Conservation (phyloP, 2,888 invertebrate genomes). For the Agrotis ipsilon region DNA sequence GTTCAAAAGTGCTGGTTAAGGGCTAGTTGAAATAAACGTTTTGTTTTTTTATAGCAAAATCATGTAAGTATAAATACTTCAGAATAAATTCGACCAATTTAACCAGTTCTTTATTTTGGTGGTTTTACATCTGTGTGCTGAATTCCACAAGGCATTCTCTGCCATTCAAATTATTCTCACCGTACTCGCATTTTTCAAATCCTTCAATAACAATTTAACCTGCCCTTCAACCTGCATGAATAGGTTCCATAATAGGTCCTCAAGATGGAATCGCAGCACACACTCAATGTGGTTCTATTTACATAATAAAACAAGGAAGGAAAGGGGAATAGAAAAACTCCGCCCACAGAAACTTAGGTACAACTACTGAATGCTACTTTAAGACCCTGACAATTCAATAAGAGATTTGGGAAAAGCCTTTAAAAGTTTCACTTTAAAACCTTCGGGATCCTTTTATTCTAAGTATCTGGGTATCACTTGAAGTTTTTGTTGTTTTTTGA, state of each 20-base stretch:
- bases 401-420: conserved; percentile 64
- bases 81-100: no score
- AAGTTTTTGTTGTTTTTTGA: conserved; percentile 10
- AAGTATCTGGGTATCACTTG: conserved; percentile 33
- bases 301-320: conserved; percentile 75
- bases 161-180: not conserved
- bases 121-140: no score
- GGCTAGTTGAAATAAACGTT: no score
- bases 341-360: conserved; percentile 50
- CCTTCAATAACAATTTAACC: not conserved
- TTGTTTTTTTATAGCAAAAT: no score
- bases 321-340: conserved; percentile 60
- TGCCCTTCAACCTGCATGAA: not conserved
- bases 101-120: no score
- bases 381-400: conserved; percentile 61
- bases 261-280: conserved; percentile 64
- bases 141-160: no score
- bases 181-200: not conserved
- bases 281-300: conserved; percentile 68
- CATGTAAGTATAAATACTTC: no score
- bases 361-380: conserved; percentile 61
- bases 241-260: conserved; percentile 55
- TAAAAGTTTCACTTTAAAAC: conserved; percentile 51
- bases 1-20: no score
- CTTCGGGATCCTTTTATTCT: conserved; percentile 36